Percentiles rank a stretch among this genome's conserved stretches.
These are phyloP conservation scores for Heliconius nattereri DNA, from an alignment of 1,140 invertebrate genomes.

Conservation along the genomic window DNA sequence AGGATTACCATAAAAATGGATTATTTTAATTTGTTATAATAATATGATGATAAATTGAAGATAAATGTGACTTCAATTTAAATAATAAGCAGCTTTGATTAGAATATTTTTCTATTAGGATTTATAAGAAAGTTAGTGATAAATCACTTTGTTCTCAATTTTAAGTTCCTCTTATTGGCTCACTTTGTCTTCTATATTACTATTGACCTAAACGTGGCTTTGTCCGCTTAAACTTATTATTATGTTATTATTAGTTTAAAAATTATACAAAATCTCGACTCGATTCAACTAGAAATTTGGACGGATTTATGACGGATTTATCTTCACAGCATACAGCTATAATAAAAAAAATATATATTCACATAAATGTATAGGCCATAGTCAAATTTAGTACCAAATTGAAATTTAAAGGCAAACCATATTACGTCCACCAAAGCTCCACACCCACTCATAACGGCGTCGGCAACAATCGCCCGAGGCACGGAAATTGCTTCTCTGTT, in stretches of 20 bases:
- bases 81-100: not conserved
- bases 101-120: not conserved
- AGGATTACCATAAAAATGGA: not conserved
- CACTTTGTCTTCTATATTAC: too few relatives aligned
- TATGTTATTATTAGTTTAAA: too few relatives aligned
- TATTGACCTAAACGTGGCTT: too few relatives aligned
- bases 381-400: not conserved
- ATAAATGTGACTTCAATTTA: not conserved
- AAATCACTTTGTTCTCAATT: not conserved
- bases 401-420: slow-evolving; percentile 34
- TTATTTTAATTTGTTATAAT: not conserved
- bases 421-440: slow-evolving; percentile 47
- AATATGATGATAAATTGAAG: not conserved
- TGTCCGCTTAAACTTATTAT: too few relatives aligned
- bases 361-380: not conserved
- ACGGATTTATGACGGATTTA: too few relatives aligned
- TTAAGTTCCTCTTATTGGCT: too few relatives aligned
- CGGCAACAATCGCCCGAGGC: slow-evolving; percentile 46
- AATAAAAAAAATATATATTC: too few relatives aligned
- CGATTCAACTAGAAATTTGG: too few relatives aligned
- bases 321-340: too few relatives aligned
- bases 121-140: not conserved
- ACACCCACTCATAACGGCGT: slow-evolving; percentile 46
- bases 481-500: slow-evolving; percentile 54
- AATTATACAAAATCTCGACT: too few relatives aligned